phyloP scores from a whole-genome alignment of 2,113 vertebrate species.

The Nothobranchius kuhntae region DNA sequence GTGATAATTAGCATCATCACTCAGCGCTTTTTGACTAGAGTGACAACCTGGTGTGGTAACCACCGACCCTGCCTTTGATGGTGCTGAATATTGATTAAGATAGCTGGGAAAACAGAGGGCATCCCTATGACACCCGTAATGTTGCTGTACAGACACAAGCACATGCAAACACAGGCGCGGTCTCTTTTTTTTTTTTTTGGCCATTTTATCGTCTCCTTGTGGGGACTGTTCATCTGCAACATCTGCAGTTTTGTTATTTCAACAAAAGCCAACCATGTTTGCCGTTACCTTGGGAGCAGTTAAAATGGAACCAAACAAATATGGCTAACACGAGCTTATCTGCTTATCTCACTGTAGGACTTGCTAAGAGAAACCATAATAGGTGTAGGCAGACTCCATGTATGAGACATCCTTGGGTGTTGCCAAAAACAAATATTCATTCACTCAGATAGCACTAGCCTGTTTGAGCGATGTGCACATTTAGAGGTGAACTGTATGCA shows the following conservation, averaged over 20 bases:
- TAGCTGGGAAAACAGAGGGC: constrained; percentile 20
- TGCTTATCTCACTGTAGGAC: constrained; percentile 43
- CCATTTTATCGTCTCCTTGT: constrained; percentile 21
- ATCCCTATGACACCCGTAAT: constrained; percentile 16
- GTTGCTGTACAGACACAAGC: constrained; percentile 1
- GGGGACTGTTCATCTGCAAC: constrained; percentile 32
- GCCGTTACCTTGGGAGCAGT: constrained; percentile 60
- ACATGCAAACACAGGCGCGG: not conserved
- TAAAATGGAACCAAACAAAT: constrained; percentile 62
- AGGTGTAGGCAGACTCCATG: constrained; percentile 51
- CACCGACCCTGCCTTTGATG: constrained; percentile 38
- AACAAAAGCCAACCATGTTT: constrained; percentile 35
- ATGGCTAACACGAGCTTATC: constrained; percentile 56
- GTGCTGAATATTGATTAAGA: constrained; percentile 10
- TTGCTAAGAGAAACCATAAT: constrained; percentile 53
- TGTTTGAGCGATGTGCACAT: constrained; percentile 46
- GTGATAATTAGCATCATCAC: constrained; percentile 49
- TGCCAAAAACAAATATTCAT: constrained; percentile 73
- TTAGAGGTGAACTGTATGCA: constrained; percentile 50
- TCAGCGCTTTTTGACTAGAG: constrained; percentile 23
- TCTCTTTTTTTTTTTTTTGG: constrained; percentile 18
- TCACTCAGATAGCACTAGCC: constrained; percentile 60
- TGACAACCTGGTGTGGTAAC: constrained; percentile 15
- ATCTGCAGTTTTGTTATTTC: constrained; percentile 49
- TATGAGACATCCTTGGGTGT: constrained; percentile 69